Base-by-base conservation (phyloP, 2,113 vertebrate species). In the Rana temporaria region DNA sequence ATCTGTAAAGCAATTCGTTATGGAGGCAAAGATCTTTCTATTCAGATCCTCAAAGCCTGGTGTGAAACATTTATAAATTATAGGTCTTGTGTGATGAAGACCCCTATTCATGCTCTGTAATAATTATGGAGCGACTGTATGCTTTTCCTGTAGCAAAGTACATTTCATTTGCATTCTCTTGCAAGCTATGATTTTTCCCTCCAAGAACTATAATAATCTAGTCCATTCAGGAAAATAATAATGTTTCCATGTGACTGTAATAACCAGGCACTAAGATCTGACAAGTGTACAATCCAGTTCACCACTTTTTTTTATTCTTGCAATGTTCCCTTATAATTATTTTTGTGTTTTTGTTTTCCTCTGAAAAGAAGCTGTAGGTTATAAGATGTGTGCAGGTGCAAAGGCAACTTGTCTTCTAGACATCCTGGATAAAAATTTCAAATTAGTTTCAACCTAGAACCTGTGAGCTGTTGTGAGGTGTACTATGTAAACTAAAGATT, bases 201-300 rank as follows among this genome's bases (percentile, higher is more conserved):
- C 67, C 55, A 68, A 75, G 72, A 76, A 48, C 81, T 83, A 76
- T 83, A 83, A 83, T 83, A 83, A 83, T 83, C 71, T 83, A 76
- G 81, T 83, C 81, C 53, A 75, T 83, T 83, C 62, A 76, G 18
- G 72, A 83, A 76, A 83, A 83, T 83, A 83, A 83, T 83, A 83
- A 76, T 68, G 81, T 83, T 83, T 59, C 53, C 9, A 60, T 76
- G 52, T 76, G 81, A 83, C 71, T 76, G 63, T 83, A 83, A 83
- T 83, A 83, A 76, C 71, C 53, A 68, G 30, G 32, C 72, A 76
- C 53, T 22, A 16, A 48, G 53, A 75, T 82, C 62, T 76, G 72
- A 83, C 81, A 76, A 83, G 63, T 76, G 38, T 9, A 74, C 81
- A 59, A 38, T 76, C 19, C 18, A 76, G 18, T 75, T 75, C 62